These are phyloP conservation scores for Enteromius treurensis DNA, from an alignment of 2,797 vertebrate genomes.

Conservation along the genomic window DNA sequence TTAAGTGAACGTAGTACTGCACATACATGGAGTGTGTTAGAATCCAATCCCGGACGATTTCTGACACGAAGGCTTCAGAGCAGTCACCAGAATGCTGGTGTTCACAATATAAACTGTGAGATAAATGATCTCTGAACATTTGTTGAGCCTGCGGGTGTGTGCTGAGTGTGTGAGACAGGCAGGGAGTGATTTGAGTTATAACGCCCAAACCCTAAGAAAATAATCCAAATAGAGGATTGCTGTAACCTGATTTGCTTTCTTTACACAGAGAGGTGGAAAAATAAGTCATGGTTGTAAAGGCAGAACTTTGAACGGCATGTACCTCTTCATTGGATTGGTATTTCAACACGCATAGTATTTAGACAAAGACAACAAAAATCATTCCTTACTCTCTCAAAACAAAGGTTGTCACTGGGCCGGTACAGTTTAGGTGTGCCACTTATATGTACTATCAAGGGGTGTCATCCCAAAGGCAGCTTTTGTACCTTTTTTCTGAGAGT, in stretches of 20 bases:
- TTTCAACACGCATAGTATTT: not conserved
- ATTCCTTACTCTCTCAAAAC: not conserved
- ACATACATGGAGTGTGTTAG: slow-evolving; percentile 42
- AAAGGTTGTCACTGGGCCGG: not conserved
- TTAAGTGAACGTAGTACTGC: slow-evolving; percentile 72
- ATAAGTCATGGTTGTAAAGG: slow-evolving; percentile 31
- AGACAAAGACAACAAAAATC: not conserved
- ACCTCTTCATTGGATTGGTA: not conserved
- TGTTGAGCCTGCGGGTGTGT: slow-evolving; percentile 37
- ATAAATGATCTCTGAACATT: slow-evolving; percentile 45
- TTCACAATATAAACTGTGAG: slow-evolving; percentile 39
- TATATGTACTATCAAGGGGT: not conserved
- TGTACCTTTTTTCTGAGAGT: not conserved
- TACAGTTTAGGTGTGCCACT: not conserved
- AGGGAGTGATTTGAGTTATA: slow-evolving; percentile 40
- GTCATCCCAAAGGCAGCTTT: not conserved
- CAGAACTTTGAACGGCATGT: slow-evolving; percentile 18
- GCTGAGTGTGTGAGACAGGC: not conserved
- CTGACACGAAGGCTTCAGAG: slow-evolving; percentile 24
- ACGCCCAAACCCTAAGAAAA: slow-evolving; percentile 31
- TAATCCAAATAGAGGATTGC: slow-evolving; percentile 41
- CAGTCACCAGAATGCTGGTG: slow-evolving; percentile 13
- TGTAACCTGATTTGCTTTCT: slow-evolving; percentile 49
- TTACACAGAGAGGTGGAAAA: slow-evolving; percentile 49
- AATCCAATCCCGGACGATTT: slow-evolving; percentile 31